phyloP scores from a whole-genome alignment of 2,888 invertebrate genomes.

The Euzophera pinguis region DNA sequence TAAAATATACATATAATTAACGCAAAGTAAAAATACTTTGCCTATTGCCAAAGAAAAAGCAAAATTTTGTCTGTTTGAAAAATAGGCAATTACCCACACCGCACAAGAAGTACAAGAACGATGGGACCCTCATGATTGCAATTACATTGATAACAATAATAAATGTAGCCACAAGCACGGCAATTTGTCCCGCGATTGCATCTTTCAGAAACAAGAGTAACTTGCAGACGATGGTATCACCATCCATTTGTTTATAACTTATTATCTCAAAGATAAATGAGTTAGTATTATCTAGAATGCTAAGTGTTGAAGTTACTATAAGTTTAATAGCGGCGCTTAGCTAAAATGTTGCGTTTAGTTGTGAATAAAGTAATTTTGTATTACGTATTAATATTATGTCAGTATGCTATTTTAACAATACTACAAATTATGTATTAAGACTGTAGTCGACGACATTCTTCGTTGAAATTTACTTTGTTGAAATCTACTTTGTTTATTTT shows the following conservation, averaged over 20 bases:
- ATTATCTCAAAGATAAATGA: conserved; percentile 9
- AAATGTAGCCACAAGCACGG: conserved; percentile 37
- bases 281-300: neutral
- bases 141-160: conserved; percentile 47
- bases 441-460: too few species aligned
- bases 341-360: neutral
- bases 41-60: neutral
- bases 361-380: neutral
- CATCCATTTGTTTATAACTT: conserved; percentile 5
- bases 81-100: neutral
- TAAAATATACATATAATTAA: neutral
- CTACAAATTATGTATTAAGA: too few species aligned
- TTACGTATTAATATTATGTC: neutral
- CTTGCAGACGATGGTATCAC: conserved; percentile 1
- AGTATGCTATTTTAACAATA: neutral
- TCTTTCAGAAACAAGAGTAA: conserved; percentile 37
- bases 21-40: neutral
- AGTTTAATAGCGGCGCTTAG: neutral
- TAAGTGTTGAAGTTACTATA: neutral
- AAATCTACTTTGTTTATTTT: too few species aligned
- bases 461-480: too few species aligned
- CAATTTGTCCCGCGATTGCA: conserved; percentile 50
- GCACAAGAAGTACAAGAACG: neutral
- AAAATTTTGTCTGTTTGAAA: neutral
- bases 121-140: conserved; percentile 20